Evolutionary conservation across 2,888 invertebrate species (phyloP).

Genomic region (Melieria omissa): DNA sequence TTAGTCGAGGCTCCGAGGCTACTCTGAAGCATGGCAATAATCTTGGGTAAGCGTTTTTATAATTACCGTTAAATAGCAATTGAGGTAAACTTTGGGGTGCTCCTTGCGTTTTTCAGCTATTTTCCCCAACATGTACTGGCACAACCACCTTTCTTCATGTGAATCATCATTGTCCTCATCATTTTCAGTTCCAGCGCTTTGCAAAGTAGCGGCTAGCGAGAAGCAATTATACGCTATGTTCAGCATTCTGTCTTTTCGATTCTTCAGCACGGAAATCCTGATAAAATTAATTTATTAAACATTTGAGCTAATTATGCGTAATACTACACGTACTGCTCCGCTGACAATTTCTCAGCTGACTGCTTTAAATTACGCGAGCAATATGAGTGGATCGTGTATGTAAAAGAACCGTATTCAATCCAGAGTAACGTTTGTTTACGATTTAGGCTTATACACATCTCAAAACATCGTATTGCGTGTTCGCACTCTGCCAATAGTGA

Average conservation of each 20-base stretch:
- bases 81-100: constrained; percentile 78
- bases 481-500: constrained; percentile 72
- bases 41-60: background rate
- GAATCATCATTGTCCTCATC: constrained; percentile 61
- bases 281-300: background rate
- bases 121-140: constrained; percentile 96
- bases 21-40: too few species aligned
- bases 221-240: constrained; percentile 84
- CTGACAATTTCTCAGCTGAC: constrained; percentile 29
- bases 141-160: constrained; percentile 90
- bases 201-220: constrained; percentile 73
- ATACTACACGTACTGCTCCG: constrained; percentile 29
- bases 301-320: background rate
- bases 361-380: constrained; percentile 79
- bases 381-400: constrained; percentile 90
- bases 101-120: constrained; percentile 87
- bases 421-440: constrained; percentile 80
- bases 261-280: constrained; percentile 69
- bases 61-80: constrained; percentile 78
- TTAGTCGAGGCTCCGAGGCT: background rate
- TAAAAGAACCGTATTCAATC: constrained; percentile 92
- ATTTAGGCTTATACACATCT: constrained; percentile 80
- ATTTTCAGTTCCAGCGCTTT: constrained; percentile 56
- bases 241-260: constrained; percentile 82
- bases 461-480: constrained; percentile 83